These are phyloP conservation scores for Andricus quercusramuli DNA, from an alignment of 2,888 invertebrate species.

Conservation along the genomic window DNA sequence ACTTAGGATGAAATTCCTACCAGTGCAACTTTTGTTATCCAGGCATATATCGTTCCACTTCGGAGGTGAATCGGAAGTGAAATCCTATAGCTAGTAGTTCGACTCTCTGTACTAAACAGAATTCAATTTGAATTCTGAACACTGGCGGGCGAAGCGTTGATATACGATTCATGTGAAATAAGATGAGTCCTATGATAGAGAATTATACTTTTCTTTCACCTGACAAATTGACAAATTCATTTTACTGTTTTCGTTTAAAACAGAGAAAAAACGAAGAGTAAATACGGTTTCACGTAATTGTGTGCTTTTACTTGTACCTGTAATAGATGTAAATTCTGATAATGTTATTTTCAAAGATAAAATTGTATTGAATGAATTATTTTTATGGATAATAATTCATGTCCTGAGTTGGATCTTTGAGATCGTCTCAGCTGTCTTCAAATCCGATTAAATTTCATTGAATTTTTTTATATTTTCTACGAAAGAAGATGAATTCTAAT, in stretches of 20 bases:
- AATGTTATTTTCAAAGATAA: too few species aligned
- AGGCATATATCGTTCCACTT: constrained; percentile 36
- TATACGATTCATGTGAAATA: constrained; percentile 6
- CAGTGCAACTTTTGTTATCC: constrained; percentile 27
- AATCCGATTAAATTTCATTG: too few species aligned
- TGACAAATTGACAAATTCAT: constrained; percentile 6
- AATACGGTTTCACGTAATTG: too few species aligned
- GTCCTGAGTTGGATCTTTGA: fast-evolving
- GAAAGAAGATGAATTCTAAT: too few species aligned
- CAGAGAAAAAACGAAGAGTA: too few species aligned
- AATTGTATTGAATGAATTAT: too few species aligned
- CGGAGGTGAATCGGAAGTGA: background rate
- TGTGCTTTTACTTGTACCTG: too few species aligned
- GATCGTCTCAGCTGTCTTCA: too few species aligned
- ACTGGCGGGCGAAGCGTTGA: background rate
- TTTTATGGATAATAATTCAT: too few species aligned
- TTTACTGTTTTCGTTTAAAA: background rate
- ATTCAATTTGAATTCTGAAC: constrained; percentile 31
- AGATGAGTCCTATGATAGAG: constrained; percentile 16
- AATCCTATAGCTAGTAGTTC: constrained; percentile 7
- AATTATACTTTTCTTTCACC: background rate
- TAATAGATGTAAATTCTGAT: too few species aligned
- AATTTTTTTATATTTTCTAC: too few species aligned
- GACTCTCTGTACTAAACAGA: constrained; percentile 4
- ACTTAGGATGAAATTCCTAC: constrained; percentile 1